Percentiles rank a stretch among this genome's conserved stretches.
phyloP scores from a whole-genome alignment of 2,888 invertebrate genomes.

The Callyntrura guangdongensis region DNA sequence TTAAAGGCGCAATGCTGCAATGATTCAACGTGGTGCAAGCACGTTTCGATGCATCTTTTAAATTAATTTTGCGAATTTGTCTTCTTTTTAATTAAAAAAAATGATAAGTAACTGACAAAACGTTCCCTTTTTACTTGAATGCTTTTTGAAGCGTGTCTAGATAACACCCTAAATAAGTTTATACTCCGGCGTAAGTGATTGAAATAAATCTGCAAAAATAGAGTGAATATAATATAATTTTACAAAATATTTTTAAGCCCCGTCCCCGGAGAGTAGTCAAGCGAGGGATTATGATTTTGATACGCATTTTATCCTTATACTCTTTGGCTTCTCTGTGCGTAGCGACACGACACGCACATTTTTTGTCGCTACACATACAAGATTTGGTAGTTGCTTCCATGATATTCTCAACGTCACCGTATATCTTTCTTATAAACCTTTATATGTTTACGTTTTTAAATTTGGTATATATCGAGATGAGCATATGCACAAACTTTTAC shows the following conservation, averaged over 20 bases:
- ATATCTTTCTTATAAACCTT: too few relatives aligned
- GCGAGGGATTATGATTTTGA: slow-evolving; percentile 74
- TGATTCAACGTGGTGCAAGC: too few relatives aligned
- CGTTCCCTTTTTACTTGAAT: too few relatives aligned
- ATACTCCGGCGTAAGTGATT: too few relatives aligned
- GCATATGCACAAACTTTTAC: neutral
- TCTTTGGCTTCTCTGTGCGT: slow-evolving; percentile 51
- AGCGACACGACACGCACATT: slow-evolving; percentile 64
- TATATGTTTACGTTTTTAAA: neutral
- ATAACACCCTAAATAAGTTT: too few relatives aligned
- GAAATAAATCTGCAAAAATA: neutral
- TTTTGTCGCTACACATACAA: neutral
- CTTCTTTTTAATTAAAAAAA: too few relatives aligned
- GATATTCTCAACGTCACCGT: neutral
- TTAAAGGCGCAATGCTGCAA: too few relatives aligned
- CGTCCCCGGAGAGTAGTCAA: slow-evolving; percentile 8
- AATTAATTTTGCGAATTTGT: too few relatives aligned
- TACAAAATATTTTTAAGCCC: neutral
- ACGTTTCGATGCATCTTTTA: too few relatives aligned
- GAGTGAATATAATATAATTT: neutral
- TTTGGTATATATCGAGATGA: neutral
- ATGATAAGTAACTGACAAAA: too few relatives aligned
- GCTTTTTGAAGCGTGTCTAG: too few relatives aligned
- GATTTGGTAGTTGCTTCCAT: neutral
- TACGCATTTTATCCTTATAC: slow-evolving; percentile 63